phyloP scores from a whole-genome alignment of 2,113 vertebrate genomes.

The Semnornis frantzii region DNA sequence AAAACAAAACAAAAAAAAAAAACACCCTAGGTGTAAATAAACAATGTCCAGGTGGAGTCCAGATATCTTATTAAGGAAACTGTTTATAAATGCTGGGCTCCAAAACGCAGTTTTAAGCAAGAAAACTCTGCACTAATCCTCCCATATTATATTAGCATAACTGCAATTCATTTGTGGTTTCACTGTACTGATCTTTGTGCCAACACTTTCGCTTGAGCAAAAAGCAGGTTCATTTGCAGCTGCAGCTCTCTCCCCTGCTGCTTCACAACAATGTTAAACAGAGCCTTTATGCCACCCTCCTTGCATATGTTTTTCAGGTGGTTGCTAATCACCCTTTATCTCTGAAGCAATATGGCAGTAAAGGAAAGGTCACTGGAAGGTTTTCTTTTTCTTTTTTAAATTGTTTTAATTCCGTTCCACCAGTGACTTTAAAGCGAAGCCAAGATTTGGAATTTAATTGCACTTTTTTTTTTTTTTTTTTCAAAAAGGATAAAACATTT shows the following conservation, averaged over 20 bases:
- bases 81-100: background rate
- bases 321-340: background rate
- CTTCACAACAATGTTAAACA: background rate
- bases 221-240: slow-evolving; percentile 8
- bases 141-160: background rate
- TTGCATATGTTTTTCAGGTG: background rate
- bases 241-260: background rate
- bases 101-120: background rate
- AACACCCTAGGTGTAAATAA: background rate
- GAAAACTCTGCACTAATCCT: background rate
- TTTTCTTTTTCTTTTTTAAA: background rate
- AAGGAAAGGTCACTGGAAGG: background rate
- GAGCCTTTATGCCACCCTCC: background rate
- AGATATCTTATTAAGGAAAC: background rate
- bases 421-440: background rate
- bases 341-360: background rate
- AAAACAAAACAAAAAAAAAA: background rate
- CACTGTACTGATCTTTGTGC: background rate
- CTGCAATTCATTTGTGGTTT: background rate
- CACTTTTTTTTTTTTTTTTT: background rate
- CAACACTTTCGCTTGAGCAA: background rate
- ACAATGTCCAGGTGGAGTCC: background rate
- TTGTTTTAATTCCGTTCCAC: background rate
- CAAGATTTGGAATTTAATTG: background rate
- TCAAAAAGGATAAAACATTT: background rate